Percentiles rank a stretch among this genome's conserved stretches.
These are phyloP conservation scores for Phortica okadai DNA, from an alignment of 2,888 invertebrate genomes.

Conservation along the genomic window DNA sequence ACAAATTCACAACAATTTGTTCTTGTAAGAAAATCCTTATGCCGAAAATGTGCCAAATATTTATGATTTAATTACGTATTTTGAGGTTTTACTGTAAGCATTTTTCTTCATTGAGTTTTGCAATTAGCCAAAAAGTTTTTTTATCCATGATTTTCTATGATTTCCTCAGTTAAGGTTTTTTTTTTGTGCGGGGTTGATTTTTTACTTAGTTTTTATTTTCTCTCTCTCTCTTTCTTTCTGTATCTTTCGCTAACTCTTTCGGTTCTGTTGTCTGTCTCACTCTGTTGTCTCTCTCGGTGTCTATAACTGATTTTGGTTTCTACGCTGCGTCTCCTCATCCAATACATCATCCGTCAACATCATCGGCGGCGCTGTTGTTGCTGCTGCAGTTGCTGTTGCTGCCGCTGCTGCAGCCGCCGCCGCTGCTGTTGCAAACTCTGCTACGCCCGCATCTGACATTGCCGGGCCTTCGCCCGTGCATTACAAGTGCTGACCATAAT, in stretches of 20 bases:
- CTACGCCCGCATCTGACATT: constrained; percentile 37
- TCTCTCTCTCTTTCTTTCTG: not conserved
- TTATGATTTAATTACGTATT: constrained; percentile 28
- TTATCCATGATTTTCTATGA: constrained; percentile 31
- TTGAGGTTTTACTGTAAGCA: constrained; percentile 36
- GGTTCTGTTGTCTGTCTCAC: not conserved
- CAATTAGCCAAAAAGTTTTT: constrained; percentile 12
- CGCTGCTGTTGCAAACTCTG: constrained; percentile 17
- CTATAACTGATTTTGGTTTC: constrained; percentile 65
- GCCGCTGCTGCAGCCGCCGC: not conserved
- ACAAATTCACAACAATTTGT: constrained; percentile 24
- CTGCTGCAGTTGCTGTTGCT: not conserved
- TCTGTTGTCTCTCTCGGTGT: constrained; percentile 44
- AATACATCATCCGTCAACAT: not conserved
- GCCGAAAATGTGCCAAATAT: constrained; percentile 14
- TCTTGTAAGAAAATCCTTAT: not conserved
- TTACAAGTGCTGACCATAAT: constrained; percentile 96
- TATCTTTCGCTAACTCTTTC: not conserved
- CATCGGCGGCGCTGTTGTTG: not conserved
- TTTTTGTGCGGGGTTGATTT: constrained; percentile 7
- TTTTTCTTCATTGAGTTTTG: constrained; percentile 8
- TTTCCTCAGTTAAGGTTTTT: constrained; percentile 23
- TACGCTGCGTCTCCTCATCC: constrained; percentile 51
- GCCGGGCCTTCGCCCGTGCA: constrained; percentile 66
- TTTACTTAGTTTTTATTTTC: not conserved